Percentiles rank a stretch among this genome's conserved stretches.
Evolutionary conservation across 92 coral and sea anemone species (phyloP).

Genomic region (Umimayanthus chanpuru): DNA sequence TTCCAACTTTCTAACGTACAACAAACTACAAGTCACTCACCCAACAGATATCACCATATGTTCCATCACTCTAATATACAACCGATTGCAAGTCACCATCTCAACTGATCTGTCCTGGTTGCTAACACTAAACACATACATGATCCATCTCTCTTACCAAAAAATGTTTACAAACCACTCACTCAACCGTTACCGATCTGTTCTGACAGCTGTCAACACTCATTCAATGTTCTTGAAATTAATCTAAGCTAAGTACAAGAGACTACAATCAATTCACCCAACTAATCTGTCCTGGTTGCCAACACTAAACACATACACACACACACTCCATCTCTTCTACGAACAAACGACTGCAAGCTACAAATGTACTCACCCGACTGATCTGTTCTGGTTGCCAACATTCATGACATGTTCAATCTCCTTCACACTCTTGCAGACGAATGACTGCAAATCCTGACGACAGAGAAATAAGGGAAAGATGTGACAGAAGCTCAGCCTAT

Average conservation of each 20-base stretch:
- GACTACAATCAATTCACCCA: conserved; percentile 39
- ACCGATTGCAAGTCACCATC: conserved; percentile 41
- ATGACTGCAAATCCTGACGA: conserved; percentile 44
- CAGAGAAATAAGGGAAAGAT: background rate
- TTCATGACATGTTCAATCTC: conserved; percentile 99
- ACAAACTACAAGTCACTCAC: conserved; percentile 7
- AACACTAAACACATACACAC: conserved; percentile 37
- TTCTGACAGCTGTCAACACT: background rate
- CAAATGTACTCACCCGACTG: background rate
- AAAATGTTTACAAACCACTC: conserved; percentile 50
- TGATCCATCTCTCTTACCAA: conserved; percentile 89
- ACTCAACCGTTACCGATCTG: background rate
- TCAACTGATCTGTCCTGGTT: conserved; percentile 95
- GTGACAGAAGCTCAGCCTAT: too few species aligned
- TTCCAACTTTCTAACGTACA: conserved; percentile 96
- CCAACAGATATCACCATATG: background rate
- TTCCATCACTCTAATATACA: background rate
- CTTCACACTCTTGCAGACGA: conserved; percentile 98
- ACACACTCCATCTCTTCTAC: background rate
- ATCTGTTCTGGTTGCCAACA: conserved; percentile 82
- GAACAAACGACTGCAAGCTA: background rate
- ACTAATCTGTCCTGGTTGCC: conserved; percentile 94
- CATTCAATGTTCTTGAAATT: too few species aligned
- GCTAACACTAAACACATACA: conserved; percentile 92
- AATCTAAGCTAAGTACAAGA: too few species aligned